Conservation (phyloP, 2,888 invertebrate species). For the Euproctis similis region DNA sequence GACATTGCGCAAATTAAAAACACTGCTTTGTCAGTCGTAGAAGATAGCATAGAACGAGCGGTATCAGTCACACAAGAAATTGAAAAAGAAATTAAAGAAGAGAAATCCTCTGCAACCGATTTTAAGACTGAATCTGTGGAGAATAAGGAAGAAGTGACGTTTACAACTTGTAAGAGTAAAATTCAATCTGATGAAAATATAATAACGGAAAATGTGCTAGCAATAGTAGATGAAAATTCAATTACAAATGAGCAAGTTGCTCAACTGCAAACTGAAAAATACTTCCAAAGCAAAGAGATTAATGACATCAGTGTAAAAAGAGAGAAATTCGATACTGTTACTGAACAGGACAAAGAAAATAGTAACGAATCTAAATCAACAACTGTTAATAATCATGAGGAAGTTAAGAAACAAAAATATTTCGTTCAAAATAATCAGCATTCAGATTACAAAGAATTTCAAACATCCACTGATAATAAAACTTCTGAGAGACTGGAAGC, state of each 20-base stretch:
- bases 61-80: constrained; percentile 48
- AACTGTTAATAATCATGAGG: constrained; percentile 24
- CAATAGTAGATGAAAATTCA: neutral
- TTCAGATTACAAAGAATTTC: constrained; percentile 12
- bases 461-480: constrained; percentile 4
- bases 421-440: constrained; percentile 4
- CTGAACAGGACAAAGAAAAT: neutral
- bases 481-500: constrained; percentile 6
- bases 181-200: neutral
- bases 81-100: constrained; percentile 45
- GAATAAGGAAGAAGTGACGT: neutral
- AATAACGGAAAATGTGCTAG: neutral
- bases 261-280: constrained; percentile 6
- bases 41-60: constrained; percentile 53
- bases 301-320: no score
- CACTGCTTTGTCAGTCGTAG: constrained; percentile 45
- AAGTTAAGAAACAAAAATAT: constrained; percentile 5
- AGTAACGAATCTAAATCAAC: constrained; percentile 12
- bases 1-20: constrained; percentile 47
- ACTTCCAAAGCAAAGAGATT: constrained; percentile 10
- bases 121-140: constrained; percentile 3
- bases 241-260: constrained; percentile 2
- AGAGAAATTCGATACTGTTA: neutral
- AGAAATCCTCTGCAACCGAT: constrained; percentile 11
- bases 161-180: constrained; percentile 3